These are phyloP conservation scores for Prorops nasuta DNA, from an alignment of 1,140 invertebrate genomes.

Conservation along the genomic window DNA sequence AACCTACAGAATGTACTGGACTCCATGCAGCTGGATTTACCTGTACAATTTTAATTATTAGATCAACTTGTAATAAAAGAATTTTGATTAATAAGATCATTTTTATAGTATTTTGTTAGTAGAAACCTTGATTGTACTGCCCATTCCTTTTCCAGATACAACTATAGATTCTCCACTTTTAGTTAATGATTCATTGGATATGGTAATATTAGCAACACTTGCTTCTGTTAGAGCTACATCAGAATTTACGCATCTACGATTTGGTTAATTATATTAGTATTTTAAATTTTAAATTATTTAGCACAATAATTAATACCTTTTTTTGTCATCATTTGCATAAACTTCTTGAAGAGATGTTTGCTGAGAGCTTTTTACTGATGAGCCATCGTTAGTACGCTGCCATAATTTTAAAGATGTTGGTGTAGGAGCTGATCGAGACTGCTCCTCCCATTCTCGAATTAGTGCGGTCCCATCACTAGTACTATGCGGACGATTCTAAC, in stretches of 20 bases:
- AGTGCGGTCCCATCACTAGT: conserved; percentile 53
- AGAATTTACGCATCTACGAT: conserved; percentile 37
- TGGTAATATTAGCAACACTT: conserved; percentile 50
- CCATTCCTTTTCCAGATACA: conserved; percentile 51
- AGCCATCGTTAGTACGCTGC: conserved; percentile 40
- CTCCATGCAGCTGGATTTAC: conserved; percentile 77
- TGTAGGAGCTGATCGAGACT: conserved; percentile 62
- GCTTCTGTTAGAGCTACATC: conserved; percentile 42
- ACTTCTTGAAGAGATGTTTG: conserved; percentile 43
- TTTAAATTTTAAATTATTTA: not conserved
- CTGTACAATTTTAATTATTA: conserved; percentile 24
- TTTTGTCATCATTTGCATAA: conserved; percentile 15
- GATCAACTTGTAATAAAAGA: not conserved
- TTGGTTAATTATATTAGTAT: conserved; percentile 6
- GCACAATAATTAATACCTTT: not conserved
- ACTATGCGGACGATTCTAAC: conserved; percentile 56
- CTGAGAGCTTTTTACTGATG: conserved; percentile 29
- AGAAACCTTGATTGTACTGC: conserved; percentile 46
- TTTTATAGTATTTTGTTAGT: not conserved
- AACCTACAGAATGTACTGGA: conserved; percentile 77
- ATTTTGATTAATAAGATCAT: not conserved
- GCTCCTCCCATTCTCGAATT: conserved; percentile 60
- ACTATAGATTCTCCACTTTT: conserved; percentile 51
- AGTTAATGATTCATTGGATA: conserved; percentile 52
- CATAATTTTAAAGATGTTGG: conserved; percentile 52